Evolutionary conservation across 2,888 invertebrate species (phyloP), one percentile per base, ranked within the genome.

Genomic region (Dasypolia templi): DNA sequence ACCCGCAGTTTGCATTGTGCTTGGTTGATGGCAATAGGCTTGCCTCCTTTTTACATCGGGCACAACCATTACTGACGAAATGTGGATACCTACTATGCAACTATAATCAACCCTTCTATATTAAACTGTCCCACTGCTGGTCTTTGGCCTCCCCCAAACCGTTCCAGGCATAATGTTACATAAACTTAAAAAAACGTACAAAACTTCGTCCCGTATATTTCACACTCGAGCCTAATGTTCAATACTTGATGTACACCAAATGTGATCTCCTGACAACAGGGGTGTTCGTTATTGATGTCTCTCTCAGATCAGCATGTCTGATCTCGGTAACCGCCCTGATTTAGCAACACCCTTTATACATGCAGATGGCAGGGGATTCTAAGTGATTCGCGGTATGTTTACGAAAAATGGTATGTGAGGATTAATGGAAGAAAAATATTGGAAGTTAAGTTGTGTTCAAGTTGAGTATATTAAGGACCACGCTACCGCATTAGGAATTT

Each of bases 231-330:
- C 88, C 94, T 94, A 94, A 93, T 92, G 94, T 94, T 95, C 95
- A 94, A 95, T 95, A 94, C 94, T 91, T 94, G 95, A 95, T 94
- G 93, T 94, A 91, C 93, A 94, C 93, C 94, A 92, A 93, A 95
- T 93, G 94, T 91, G 94, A 94, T 94, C 93, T 93, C 91, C 90
- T 91, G 68, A 75, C 74, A 76, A 81, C 82, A 83, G 74, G 86
- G 85, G 87, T 84, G 76, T 89, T 87, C 77, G 93, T 94, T 95
- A 95, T 95, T 95, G 95, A 95, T 95, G 95, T 93, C 92, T 93
- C 91, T 76, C 90, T 91, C 79, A 94, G 95, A 95, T 95, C 94
- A 94, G 93, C 94, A 93, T 93, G 94, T 92, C 91, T 87, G 87
- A 89, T 88, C 83, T 82, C 83, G 81, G 90, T 91, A 90, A 92